Evolutionary conservation across 2,113 vertebrate genomes (phyloP).

Genomic region (Epinephelus fuscoguttatus): DNA sequence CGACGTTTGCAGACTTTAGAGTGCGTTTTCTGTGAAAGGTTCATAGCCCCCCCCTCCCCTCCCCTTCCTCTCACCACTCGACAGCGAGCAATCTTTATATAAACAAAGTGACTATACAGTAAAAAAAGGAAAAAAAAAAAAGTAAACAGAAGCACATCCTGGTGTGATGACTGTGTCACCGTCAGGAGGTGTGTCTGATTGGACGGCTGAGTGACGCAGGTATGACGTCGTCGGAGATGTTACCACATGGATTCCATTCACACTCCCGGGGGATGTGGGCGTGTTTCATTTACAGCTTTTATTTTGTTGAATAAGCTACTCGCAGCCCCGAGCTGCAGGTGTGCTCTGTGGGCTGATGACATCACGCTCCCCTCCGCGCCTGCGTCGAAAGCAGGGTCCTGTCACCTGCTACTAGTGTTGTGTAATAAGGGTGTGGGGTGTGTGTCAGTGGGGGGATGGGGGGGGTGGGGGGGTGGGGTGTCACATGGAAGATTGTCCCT

Average conservation of each 20-base stretch:
- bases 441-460: constrained; percentile 38
- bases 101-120: constrained; percentile 76
- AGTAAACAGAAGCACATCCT: constrained; percentile 64
- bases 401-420: constrained; percentile 33
- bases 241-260: constrained; percentile 10
- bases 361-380: constrained; percentile 35
- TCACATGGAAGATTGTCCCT: constrained; percentile 60
- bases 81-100: constrained; percentile 65
- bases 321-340: constrained; percentile 34
- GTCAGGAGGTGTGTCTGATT: constrained; percentile 67
- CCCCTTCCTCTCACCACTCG: constrained; percentile 46
- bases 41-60: constrained; percentile 24
- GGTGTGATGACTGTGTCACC: constrained; percentile 44
- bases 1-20: constrained; percentile 74
- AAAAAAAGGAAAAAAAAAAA: constrained; percentile 29
- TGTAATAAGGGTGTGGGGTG: constrained; percentile 17
- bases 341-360: constrained; percentile 40
- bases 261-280: neutral
- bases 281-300: constrained; percentile 40
- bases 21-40: constrained; percentile 67
- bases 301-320: constrained; percentile 46
- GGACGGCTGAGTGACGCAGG: constrained; percentile 59
- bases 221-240: constrained; percentile 47
- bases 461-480: neutral
- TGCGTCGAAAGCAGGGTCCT: constrained; percentile 18